Evolutionary conservation across 1,140 invertebrate genomes (phyloP).

Genomic region (Orussus abietinus): DNA sequence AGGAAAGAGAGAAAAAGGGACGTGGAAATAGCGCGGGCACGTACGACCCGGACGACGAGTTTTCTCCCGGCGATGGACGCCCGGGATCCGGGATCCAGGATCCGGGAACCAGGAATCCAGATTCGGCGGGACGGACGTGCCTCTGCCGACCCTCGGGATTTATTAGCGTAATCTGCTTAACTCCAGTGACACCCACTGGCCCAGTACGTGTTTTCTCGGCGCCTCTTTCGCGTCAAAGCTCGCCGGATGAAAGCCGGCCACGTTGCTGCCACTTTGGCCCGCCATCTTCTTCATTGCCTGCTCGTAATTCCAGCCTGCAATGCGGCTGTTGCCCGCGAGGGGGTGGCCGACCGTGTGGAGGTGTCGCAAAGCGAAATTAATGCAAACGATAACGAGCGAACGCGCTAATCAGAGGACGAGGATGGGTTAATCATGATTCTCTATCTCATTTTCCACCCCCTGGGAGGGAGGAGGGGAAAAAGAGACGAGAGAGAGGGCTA

Average conservation of each 20-base stretch:
- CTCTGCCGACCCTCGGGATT: slow-evolving; percentile 25
- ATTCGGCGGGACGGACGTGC: slow-evolving; percentile 21
- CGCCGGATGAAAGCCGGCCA: slow-evolving; percentile 14
- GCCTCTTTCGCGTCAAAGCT: slow-evolving; percentile 13
- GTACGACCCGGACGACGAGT: slow-evolving; percentile 16
- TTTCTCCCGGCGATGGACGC: slow-evolving; percentile 17
- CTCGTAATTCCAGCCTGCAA: not conserved
- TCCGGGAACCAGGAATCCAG: too few species aligned
- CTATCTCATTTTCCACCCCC: too few species aligned
- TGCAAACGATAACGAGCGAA: too few species aligned
- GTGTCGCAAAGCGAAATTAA: too few species aligned
- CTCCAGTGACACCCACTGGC: slow-evolving; percentile 16
- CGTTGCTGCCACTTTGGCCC: slow-evolving; percentile 9
- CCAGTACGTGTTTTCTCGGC: slow-evolving; percentile 16
- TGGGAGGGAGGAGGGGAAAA: too few species aligned
- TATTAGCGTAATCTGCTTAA: slow-evolving; percentile 37
- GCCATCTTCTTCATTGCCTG: slow-evolving; percentile 3
- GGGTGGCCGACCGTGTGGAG: too few species aligned
- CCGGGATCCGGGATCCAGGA: slow-evolving; percentile 22
- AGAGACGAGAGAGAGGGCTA: too few species aligned
- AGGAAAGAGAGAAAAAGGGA: slow-evolving; percentile 18
- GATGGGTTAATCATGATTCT: too few species aligned
- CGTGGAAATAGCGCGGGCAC: slow-evolving; percentile 23
- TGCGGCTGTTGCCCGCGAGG: slow-evolving; percentile 12
- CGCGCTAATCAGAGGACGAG: too few species aligned